Evolutionary conservation across 2,113 vertebrate species (phyloP), one percentile per base, ranked within the genome.

Genomic region (Pimephales promelas): DNA sequence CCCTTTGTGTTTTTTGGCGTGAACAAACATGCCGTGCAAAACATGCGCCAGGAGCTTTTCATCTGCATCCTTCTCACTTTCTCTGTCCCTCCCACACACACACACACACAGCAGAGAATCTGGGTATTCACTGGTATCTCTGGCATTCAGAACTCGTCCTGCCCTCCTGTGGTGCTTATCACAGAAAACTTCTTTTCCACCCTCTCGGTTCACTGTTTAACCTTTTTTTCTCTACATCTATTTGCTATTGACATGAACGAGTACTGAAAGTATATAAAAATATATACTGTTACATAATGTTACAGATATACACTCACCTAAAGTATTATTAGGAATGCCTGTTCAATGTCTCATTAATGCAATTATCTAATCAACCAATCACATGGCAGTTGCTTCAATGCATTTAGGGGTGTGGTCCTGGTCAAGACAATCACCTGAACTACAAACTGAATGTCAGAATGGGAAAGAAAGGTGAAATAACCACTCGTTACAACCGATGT

Each of bases 91-190:
- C 28, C 4, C 10, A 5, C 18, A 31, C 28, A 22, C 72, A 52
- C 72, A 31, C 16, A 52, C 16, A 54, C 62, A 34, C 62, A 43
- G 36, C 36, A 75, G 72, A 54, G 47, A 75, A 18, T 34, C 47
- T 75, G 26, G 18, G 40, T 40, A 43, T 40, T 72, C n/a, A 26
- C 40, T 72, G 40, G 40, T 47, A 45, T 40, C 70, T 47, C 70
- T 72, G 40, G 40, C n/a, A 76, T 76, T 76, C 73, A 56, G 73
- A 76, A 34, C 7, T 54, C 2, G 31, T 76, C 49, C 73, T 76
- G 20, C 52, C 70, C 70, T 72, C 40, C n/a, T 72, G 70, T 72
- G 10, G 31, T 16, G 52, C 52, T 76, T 52, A 57, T 54, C 20
- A 20, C 10, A 0, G 49, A 56, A 10, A 45, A 71, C 68, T 45